Conservation (phyloP, 2,113 vertebrate genomes). For the Perccottus glenii region DNA sequence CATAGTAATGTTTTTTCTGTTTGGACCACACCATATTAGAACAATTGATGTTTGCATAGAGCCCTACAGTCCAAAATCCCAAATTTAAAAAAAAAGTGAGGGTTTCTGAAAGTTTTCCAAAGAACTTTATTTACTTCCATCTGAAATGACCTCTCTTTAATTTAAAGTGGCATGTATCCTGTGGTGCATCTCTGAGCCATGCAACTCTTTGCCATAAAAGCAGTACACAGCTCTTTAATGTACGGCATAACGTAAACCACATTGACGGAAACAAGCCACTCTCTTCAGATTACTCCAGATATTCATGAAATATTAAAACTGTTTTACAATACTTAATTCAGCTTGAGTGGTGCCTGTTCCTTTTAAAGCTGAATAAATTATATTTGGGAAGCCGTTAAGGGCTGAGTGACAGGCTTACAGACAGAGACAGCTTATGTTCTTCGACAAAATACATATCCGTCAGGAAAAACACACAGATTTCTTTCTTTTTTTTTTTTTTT, state of each 20-base stretch:
- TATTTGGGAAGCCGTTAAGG: constrained; percentile 5
- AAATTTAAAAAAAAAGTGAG: background rate
- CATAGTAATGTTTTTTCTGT: too few species aligned
- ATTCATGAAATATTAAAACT: constrained; percentile 58
- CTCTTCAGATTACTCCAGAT: constrained; percentile 25
- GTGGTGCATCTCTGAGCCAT: background rate
- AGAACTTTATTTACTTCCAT: constrained; percentile 3
- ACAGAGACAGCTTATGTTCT: background rate
- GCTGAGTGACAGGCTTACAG: constrained; percentile 32
- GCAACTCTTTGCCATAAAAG: background rate
- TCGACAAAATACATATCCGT: constrained; percentile 19
- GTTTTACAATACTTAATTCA: constrained; percentile 46
- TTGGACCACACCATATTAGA: too few species aligned
- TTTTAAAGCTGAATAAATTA: constrained; percentile 49
- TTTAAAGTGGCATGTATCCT: constrained; percentile 1
- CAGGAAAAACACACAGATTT: constrained; percentile 16
- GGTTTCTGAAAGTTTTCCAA: background rate
- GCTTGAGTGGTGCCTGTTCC: constrained; percentile 18
- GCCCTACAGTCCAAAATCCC: too few species aligned
- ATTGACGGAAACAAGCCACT: constrained; percentile 25
- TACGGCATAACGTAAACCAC: constrained; percentile 8
- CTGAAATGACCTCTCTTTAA: constrained; percentile 11
- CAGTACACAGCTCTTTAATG: constrained; percentile 1
- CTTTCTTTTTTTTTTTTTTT: constrained; percentile 16
- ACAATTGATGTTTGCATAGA: too few species aligned